These are phyloP conservation scores for Pteronura brasiliensis DNA, from an alignment of 2,113 vertebrate genomes.

Conservation along the genomic window DNA sequence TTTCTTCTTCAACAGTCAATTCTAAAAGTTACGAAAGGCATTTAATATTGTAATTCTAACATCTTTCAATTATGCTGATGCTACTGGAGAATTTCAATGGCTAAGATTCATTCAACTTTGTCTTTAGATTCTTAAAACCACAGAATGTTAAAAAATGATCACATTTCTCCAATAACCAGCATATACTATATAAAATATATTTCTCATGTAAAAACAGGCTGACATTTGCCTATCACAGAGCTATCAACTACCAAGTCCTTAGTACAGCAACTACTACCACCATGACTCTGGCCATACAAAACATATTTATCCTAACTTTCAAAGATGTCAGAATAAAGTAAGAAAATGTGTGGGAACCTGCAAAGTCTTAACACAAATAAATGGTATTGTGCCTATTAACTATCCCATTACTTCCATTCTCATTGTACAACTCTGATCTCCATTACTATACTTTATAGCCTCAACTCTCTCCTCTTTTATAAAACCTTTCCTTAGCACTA, in stretches of 20 bases:
- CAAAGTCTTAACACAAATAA: neutral
- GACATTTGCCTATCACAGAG: neutral
- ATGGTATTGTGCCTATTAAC: neutral
- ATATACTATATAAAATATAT: neutral
- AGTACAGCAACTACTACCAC: neutral
- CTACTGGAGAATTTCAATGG: neutral
- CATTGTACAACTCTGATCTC: neutral
- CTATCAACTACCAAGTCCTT: neutral
- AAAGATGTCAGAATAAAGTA: neutral
- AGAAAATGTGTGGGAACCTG: neutral
- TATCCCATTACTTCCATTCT: neutral
- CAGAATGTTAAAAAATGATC: neutral
- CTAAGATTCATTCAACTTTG: neutral
- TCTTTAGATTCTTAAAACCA: neutral
- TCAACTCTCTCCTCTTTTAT: neutral
- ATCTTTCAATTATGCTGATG: neutral
- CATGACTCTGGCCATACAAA: neutral
- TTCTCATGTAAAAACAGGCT: neutral
- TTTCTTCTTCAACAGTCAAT: neutral
- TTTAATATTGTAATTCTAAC: neutral
- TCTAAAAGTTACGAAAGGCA: neutral
- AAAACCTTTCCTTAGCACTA: neutral
- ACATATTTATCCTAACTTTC: neutral
- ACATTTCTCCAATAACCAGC: neutral
- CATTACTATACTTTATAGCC: neutral